Percentiles rank a stretch among this genome's conserved stretches.
These are phyloP conservation scores for Echinarachnius parma DNA, from an alignment of 53 echinoderm and acorn worm species.

Conservation along the genomic window DNA sequence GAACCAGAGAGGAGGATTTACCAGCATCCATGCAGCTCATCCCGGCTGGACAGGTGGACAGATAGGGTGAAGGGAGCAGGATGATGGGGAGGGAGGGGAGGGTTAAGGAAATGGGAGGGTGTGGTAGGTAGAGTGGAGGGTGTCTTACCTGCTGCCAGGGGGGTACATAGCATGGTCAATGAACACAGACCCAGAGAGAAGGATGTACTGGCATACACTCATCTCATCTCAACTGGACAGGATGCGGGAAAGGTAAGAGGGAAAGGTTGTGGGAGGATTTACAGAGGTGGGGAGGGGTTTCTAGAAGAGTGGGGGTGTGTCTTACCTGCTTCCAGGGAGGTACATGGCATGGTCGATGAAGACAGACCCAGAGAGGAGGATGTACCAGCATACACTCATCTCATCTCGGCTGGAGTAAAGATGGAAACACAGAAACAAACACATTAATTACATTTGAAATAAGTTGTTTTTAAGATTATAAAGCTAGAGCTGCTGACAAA, in stretches of 20 bases:
- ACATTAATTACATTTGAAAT: too few species aligned
- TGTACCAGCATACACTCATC: constrained; percentile 76
- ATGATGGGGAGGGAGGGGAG: too few species aligned
- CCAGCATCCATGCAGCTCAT: constrained; percentile 76
- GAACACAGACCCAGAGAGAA: constrained; percentile 84
- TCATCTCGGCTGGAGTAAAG: constrained; percentile 65
- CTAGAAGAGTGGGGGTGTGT: background rate
- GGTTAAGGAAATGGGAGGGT: too few species aligned
- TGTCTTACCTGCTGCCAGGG: constrained; percentile 95
- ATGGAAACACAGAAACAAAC: constrained; percentile 12
- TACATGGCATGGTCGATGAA: constrained; percentile 99
- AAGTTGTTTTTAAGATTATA: too few species aligned
- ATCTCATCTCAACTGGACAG: constrained; percentile 69
- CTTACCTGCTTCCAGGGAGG: constrained; percentile 97
- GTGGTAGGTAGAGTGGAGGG: background rate
- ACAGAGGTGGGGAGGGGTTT: too few species aligned
- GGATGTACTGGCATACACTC: constrained; percentile 77
- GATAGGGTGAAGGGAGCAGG: too few species aligned
- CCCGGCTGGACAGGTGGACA: constrained; percentile 50
- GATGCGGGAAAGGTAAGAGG: background rate
- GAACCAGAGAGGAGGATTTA: constrained; percentile 80
- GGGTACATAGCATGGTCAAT: constrained; percentile 99
- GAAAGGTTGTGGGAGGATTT: too few species aligned
- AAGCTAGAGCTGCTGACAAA: too few species aligned
- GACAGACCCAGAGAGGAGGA: constrained; percentile 79